Percentiles rank a stretch among this genome's conserved stretches.
Conservation (phyloP, 2,888 invertebrate species). For the Ophion slaviceki region DNA sequence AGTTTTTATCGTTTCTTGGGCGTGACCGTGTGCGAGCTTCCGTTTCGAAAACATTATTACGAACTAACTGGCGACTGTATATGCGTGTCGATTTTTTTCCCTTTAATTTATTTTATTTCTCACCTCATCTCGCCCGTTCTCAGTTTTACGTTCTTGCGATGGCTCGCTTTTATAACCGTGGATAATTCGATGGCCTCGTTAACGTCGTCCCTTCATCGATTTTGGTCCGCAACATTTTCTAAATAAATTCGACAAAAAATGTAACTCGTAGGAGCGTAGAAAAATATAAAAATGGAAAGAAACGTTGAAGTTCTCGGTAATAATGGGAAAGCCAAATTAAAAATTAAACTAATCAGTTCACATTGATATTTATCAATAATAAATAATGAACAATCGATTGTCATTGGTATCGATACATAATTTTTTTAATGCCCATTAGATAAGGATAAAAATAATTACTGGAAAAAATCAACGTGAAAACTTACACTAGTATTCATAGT, state of each 20-base stretch:
- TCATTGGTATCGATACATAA: too few relatives aligned
- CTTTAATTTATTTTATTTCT: slow-evolving; percentile 19
- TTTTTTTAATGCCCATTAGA: too few relatives aligned
- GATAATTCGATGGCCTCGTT: slow-evolving; percentile 81
- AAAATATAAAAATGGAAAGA: background rate
- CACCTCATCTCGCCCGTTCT: background rate
- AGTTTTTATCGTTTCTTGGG: slow-evolving; percentile 68
- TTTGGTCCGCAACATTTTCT: slow-evolving; percentile 68
- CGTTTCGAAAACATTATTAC: slow-evolving; percentile 44
- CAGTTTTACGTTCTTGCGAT: background rate
- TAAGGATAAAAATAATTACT: too few relatives aligned
- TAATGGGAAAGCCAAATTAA: too few relatives aligned
- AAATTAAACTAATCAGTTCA: too few relatives aligned
- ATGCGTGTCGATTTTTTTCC: slow-evolving; percentile 50
- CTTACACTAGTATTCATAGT: too few relatives aligned
- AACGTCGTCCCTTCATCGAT: slow-evolving; percentile 80
- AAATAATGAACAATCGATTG: too few relatives aligned
- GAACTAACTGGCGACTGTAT: slow-evolving; percentile 50
- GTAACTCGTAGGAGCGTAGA: background rate
- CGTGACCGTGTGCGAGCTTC: slow-evolving; percentile 56
- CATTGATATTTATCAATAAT: too few relatives aligned
- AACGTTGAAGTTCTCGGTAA: too few relatives aligned
- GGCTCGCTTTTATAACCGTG: slow-evolving; percentile 46
- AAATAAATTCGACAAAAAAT: slow-evolving; percentile 29
- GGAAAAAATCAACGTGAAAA: too few relatives aligned